Base-by-base conservation (phyloP, 2,113 vertebrate genomes). In the Sula dactylatra region DNA sequence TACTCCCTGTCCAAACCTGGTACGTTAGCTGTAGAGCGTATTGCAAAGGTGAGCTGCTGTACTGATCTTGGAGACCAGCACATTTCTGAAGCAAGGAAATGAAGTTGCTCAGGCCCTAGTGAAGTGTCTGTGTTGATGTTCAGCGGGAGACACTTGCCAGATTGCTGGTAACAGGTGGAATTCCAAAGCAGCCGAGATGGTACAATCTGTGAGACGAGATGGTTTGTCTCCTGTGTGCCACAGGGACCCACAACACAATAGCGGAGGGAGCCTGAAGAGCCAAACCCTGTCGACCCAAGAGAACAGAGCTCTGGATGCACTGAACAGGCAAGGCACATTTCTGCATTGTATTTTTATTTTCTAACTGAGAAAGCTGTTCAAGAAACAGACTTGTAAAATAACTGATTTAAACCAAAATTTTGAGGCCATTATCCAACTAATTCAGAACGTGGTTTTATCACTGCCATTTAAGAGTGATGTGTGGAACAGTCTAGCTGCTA, bases 21-120 rank as follows among this genome's bases (percentile, higher is more conserved):
- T 45, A 2, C 22, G 52, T 19, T 76, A 66, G 27, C 15, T 10
- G 20, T 4, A 18, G 0, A 2, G 3, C 3, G 0, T 38, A 84
- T 47, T 4, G 4, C 65, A 80, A 42, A 79, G 16, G 27, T 72
- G 70, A 58, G 59, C 10, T 36, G 79, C 62, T 20, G 6, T 1
- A 22, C 6, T 32, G 25, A 76, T 36, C 38, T 9, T 38, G 16
- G 54, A 90, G 42, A 85, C 16, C 34, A 40, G 54, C 62, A 38
- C 1, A 0, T 27, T 73, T 88, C 71, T 20, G 31, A 90, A 90
- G 67, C 7, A 16, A 80, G 61, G 0, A 61, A 24, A 38, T 21
- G 62, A 82, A 59, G 36, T 7, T 82, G 49, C 27, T 67, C 40
- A 36, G 67, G 49, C 71, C 31, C 18, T 61, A 36, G 3, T 11